Base-by-base conservation (phyloP, 2,113 vertebrate species). In the Phylloscopus whistleri region DNA sequence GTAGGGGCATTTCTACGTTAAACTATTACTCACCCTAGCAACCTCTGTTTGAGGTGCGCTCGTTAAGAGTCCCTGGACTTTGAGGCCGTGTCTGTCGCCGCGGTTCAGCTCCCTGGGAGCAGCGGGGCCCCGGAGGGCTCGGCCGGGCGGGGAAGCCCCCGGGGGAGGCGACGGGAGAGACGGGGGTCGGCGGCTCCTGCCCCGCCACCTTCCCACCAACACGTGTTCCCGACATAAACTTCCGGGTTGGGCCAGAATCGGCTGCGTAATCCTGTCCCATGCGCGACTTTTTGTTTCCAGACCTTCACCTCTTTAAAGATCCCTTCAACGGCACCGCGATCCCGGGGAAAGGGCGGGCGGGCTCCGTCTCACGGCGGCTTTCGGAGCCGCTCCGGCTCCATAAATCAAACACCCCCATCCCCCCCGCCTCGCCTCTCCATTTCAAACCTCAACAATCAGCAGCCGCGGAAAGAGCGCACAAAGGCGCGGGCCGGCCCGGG, bases 221-320 rank as follows among this genome's bases (percentile, higher is more conserved):
- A 98, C 98, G 97, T 98, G 98, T 97, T 98, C 96, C 85, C 95
- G 85, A 95, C 87, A 98, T 98, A 98, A 98, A 98, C 98, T 98
- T 98, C 98, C 98, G 98, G 98, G 97, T 98, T 97, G 94, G 87
- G 95, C 64, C 86, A 84, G 96, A 95, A 97, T 91, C 84, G 97
- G 96, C 98, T 97, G 95, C 93, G 97, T 96, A 97, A 97, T 96
- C n/a, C 81, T 58, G 89, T 94, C 93, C 88, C 82, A 64, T 48
- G 73, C 74, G 30, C 74, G 75, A 94, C 95, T 59, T 94, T 95
- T 94, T 96, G 94, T 95, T 93, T 74, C 69, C 67, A 90, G 76
- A 9, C 81, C 81, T 74, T 73, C 90, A 22, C 17, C 74, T 43
- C 56, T 52, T 59, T 62, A 31, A 77, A n/a, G 46, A 41, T 7